Conservation (phyloP, 2,888 invertebrate genomes). For the Dynastes tityus region DNA sequence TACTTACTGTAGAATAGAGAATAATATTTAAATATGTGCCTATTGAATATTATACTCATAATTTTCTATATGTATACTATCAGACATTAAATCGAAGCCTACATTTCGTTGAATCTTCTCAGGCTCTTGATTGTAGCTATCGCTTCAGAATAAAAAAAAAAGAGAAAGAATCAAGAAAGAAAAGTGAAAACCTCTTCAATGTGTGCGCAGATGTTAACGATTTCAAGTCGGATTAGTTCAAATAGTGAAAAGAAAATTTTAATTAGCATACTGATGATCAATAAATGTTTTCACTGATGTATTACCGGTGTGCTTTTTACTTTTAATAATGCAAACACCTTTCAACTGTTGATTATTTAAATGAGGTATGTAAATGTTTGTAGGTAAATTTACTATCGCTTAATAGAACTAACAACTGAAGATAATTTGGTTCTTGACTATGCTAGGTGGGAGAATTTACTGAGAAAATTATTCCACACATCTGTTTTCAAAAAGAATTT, state of each 20-base stretch:
- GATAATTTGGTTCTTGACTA: too few species aligned
- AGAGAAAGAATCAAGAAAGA: neutral
- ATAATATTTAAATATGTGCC: neutral
- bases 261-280: constrained; percentile 30
- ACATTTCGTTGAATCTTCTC: neutral
- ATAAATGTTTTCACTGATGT: constrained; percentile 9
- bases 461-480: too few species aligned
- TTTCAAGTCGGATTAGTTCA: neutral
- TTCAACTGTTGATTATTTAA: neutral
- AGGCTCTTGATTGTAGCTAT: neutral
- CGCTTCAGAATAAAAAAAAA: constrained; percentile 5
- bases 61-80: too few species aligned
- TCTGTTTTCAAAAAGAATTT: too few species aligned
- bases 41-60: too few species aligned
- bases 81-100: too few species aligned
- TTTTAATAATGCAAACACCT: neutral
- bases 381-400: too few species aligned
- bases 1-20: neutral
- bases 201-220: constrained; percentile 3
- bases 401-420: too few species aligned
- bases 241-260: constrained; percentile 25
- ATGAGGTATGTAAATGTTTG: too few species aligned
- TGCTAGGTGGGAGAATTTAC: too few species aligned
- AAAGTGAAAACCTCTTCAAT: constrained; percentile 17
- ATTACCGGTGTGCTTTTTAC: neutral